Evolutionary conservation across 1,140 invertebrate species (phyloP), one percentile per base, ranked within the genome.

Genomic region (Manduca sexta): DNA sequence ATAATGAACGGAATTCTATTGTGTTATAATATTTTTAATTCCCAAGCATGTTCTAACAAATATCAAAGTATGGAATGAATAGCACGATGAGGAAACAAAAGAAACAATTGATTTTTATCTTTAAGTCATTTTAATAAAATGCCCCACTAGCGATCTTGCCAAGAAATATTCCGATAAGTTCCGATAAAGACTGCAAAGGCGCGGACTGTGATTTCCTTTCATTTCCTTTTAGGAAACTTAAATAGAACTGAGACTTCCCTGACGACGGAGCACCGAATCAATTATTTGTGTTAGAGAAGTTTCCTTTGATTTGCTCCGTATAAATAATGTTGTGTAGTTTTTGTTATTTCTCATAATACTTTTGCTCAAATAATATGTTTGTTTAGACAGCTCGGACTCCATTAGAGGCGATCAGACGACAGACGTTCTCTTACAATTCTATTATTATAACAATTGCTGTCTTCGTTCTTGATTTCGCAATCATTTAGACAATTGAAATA

Each of bases 161-260:
- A 71, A 62, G 62, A 64, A 77, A 79, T 80, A 80, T 76, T 73
- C 70, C 70, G 78, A 81, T 79, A 82, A 77, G 78, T 81, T 81
- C 72, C 78, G 76, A 82, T 82, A 84, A 84, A 81, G 77, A 71
- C 74, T 70, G 53, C 66, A 59, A 73, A 69, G 70, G 68, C 76
- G 68, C 57, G 71, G 68, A 65, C 60, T 74, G 77, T 84, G 81
- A 84, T 84, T 84, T 84, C 81, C 78, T 84, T 84, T 84, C 81
- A 84, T 82, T 84, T 84, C 78, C 81, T 82, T 77, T 81, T 75
- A 82, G 78, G 77, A 84, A 84, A 82, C 78, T 84, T 84, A 82
- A 82, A 83, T 82, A 84, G 78, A 84, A 81, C 78, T 78, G 78
- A 81, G 81, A 84, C 71, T 82, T 84, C 74, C 77, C 64, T 76